Evolutionary conservation across 2,797 vertebrate species (phyloP).

Genomic region (Hemitrygon akajei): DNA sequence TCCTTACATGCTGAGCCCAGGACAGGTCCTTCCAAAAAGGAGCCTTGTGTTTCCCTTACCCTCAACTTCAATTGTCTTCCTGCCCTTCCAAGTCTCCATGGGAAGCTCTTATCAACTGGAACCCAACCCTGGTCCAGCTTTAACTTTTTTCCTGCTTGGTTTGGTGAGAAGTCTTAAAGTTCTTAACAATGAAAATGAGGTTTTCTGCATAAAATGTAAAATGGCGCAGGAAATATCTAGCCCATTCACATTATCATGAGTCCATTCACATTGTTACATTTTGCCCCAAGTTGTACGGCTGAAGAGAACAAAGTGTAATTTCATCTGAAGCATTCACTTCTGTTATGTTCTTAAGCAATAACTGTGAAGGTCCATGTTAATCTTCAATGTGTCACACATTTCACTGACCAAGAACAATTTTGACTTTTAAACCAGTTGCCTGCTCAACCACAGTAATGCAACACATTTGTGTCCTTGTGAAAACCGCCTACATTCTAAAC

Average conservation of each 20-base stretch:
- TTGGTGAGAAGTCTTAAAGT: neutral
- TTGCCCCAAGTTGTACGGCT: neutral
- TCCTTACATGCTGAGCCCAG: no score
- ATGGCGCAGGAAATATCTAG: neutral
- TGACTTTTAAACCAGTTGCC: neutral
- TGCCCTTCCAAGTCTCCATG: neutral
- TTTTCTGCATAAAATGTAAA: neutral
- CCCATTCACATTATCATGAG: neutral
- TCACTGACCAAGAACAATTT: conserved; percentile 22
- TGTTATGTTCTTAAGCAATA: neutral
- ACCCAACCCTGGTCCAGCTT: neutral
- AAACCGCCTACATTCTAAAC: neutral
- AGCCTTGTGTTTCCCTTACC: no score
- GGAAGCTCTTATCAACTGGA: neutral
- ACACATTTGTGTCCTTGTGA: neutral
- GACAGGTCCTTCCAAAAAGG: no score
- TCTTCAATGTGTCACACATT: neutral
- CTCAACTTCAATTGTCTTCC: neutral
- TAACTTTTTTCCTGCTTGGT: neutral
- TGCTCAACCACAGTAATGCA: neutral
- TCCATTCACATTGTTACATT: neutral
- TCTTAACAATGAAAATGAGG: neutral
- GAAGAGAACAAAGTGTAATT: neutral
- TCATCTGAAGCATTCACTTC: neutral
- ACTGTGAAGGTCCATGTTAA: neutral